These are phyloP conservation scores for Papilio demoleus DNA, from an alignment of 2,888 invertebrate genomes.

Conservation along the genomic window DNA sequence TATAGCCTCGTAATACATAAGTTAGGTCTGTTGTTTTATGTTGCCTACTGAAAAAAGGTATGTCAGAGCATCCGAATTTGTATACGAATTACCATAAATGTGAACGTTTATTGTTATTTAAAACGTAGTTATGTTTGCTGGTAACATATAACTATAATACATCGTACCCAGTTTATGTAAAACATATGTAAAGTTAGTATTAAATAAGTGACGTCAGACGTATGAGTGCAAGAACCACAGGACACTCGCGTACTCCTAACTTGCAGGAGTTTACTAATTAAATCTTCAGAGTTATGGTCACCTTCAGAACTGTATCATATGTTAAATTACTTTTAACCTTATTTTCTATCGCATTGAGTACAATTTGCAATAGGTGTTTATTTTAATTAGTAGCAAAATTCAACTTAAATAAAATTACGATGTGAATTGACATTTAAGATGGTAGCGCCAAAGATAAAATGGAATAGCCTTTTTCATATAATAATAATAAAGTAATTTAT, in stretches of 20 bases:
- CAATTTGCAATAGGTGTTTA: background rate
- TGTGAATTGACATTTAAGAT: background rate
- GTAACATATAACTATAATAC: too few species aligned
- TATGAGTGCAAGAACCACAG: slow-evolving; percentile 5
- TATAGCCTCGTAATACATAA: too few species aligned
- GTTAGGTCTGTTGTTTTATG: too few species aligned
- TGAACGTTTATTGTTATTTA: too few species aligned
- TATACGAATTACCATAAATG: too few species aligned
- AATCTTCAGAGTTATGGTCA: slow-evolving; percentile 73
- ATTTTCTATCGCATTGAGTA: background rate
- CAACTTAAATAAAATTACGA: background rate
- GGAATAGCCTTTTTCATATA: too few species aligned
- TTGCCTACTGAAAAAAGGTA: too few species aligned
- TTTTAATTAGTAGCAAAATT: background rate
- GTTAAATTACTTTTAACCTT: slow-evolving; percentile 49
- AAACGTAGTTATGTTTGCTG: too few species aligned
- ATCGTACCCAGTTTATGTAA: background rate
- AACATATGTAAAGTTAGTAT: background rate
- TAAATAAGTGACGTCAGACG: background rate
- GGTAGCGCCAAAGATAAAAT: background rate
- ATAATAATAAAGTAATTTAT: too few species aligned
- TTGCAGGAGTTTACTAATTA: slow-evolving; percentile 60
- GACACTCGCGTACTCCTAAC: slow-evolving; percentile 50
- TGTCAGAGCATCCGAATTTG: too few species aligned
- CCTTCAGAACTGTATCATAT: slow-evolving; percentile 58